phyloP scores from a whole-genome alignment of 30 jellyfish, hydroid and myxozoan species.

The Chrysaora quinquecirrha region DNA sequence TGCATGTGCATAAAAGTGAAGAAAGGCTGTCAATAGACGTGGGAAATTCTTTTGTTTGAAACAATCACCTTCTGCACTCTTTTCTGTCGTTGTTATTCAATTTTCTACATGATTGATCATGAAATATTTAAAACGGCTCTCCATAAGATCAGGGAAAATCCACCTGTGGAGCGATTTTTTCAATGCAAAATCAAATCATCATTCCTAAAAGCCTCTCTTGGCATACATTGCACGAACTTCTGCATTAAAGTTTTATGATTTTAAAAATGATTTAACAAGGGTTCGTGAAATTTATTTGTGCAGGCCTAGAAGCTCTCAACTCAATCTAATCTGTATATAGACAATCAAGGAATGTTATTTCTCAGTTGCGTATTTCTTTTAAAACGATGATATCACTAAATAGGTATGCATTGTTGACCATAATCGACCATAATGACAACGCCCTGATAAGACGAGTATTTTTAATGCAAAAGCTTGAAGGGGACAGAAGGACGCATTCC shows the following conservation, averaged over 20 bases:
- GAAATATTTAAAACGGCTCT: slow-evolving; percentile 42
- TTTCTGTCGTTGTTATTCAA: slow-evolving; percentile 46
- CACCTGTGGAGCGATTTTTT: slow-evolving; percentile 46
- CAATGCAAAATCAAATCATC: slow-evolving; percentile 8
- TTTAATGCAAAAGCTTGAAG: too few species aligned
- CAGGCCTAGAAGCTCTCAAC: neutral
- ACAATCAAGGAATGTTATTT: neutral
- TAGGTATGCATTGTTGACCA: too few species aligned
- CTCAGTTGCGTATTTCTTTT: neutral
- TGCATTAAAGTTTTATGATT: neutral
- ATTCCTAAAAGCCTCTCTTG: neutral
- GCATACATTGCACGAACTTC: neutral
- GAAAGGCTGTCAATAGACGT: slow-evolving; percentile 58
- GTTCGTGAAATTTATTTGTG: too few species aligned
- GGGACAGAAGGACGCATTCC: too few species aligned
- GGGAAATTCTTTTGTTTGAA: slow-evolving; percentile 70
- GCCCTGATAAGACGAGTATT: too few species aligned
- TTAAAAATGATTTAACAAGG: too few species aligned
- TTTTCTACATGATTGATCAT: slow-evolving; percentile 69
- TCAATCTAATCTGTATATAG: neutral
- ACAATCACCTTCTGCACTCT: slow-evolving; percentile 64
- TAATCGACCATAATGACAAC: too few species aligned
- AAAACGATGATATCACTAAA: too few species aligned
- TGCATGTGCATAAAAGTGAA: slow-evolving; percentile 62
- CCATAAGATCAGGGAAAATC: slow-evolving; percentile 10